A percentile compares a stretch with the other conserved stretches of the same genome.
Conservation (phyloP, 2,113 vertebrate genomes). For the Ornithorhynchus anatinus region DNA sequence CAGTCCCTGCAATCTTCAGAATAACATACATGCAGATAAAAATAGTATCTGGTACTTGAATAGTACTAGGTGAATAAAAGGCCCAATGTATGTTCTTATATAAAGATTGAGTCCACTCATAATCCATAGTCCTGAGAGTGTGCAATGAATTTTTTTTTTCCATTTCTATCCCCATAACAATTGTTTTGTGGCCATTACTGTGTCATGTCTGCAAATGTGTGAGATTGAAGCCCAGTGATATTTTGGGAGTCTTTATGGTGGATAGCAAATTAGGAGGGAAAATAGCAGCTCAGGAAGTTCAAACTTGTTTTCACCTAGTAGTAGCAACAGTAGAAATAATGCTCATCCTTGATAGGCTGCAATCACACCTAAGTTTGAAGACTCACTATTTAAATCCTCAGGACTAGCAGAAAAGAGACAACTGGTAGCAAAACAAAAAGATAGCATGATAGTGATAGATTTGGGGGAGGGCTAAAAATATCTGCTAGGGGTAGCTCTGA, state of each 20-base stretch:
- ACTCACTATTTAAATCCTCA: neutral
- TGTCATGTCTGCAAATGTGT: no score
- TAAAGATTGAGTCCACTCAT: no score
- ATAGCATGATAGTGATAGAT: neutral
- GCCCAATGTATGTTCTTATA: no score
- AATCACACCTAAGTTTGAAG: neutral
- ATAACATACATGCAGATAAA: neutral
- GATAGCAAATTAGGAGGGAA: no score
- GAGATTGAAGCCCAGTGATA: neutral
- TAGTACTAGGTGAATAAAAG: no score
- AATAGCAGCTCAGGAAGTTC: no score
- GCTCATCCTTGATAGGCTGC: neutral
- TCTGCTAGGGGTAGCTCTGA: neutral
- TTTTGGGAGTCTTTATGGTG: no score
- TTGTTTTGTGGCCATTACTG: no score
- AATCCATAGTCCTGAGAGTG: neutral
- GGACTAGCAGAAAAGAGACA: neutral
- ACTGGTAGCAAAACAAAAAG: neutral
- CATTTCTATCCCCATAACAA: neutral
- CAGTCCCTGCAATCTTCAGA: neutral
- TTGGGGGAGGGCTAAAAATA: neutral
- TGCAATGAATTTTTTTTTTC: neutral
- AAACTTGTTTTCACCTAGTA: no score
- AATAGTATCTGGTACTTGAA: no score
- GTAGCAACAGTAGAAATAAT: neutral